Conservation (phyloP, 2,888 invertebrate genomes). For the Pyrrhosoma nymphula region DNA sequence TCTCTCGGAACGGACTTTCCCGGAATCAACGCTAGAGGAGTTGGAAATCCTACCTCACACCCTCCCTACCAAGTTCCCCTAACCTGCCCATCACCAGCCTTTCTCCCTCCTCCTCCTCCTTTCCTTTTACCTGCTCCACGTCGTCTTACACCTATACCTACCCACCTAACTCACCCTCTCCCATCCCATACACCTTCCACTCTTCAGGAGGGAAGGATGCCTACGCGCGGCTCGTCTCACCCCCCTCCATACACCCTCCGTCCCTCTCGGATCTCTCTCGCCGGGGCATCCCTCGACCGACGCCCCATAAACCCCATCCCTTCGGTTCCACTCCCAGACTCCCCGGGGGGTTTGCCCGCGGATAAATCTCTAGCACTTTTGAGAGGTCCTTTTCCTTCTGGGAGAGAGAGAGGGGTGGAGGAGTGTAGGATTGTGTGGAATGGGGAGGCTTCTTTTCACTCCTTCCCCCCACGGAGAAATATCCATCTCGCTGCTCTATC, state of each 20-base stretch:
- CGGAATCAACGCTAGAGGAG: neutral
- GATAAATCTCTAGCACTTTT: constrained; percentile 58
- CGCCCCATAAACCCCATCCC: constrained; percentile 29
- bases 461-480: neutral
- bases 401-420: neutral
- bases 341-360: constrained; percentile 59
- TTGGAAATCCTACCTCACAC: neutral
- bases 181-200: neutral
- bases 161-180: neutral
- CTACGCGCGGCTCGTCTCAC: neutral
- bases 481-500: constrained; percentile 21
- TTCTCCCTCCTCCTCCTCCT: neutral
- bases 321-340: neutral
- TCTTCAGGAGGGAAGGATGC: constrained; percentile 12
- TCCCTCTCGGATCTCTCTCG: neutral
- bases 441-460: neutral
- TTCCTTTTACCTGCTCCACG: constrained; percentile 39
- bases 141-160: neutral
- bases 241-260: neutral
- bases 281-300: constrained; percentile 31
- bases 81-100: constrained; percentile 9
- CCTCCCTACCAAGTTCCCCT: neutral
- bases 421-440: neutral
- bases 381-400: constrained; percentile 39
- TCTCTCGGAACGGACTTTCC: no score